phyloP scores from a whole-genome alignment of 1,140 invertebrate species.

The Odontomachus brunneus region DNA sequence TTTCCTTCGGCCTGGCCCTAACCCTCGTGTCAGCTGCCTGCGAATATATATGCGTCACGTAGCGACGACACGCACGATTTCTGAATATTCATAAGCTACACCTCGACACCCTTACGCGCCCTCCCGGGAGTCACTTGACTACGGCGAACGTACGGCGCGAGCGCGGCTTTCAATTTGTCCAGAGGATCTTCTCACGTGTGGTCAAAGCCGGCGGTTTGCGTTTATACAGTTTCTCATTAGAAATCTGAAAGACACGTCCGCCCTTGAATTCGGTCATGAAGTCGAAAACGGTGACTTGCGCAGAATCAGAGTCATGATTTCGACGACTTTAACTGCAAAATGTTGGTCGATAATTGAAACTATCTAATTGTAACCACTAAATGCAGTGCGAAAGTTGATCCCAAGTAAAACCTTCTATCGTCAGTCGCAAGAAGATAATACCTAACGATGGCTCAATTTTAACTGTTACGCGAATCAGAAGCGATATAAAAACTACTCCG shows the following conservation, averaged over 20 bases:
- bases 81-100: conserved; percentile 77
- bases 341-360: background rate
- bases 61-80: conserved; percentile 71
- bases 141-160: background rate
- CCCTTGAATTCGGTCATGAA: background rate
- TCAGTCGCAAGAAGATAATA: too few relatives aligned
- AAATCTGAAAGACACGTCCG: background rate
- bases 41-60: conserved; percentile 71
- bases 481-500: too few relatives aligned
- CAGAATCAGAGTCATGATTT: background rate
- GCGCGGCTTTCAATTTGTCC: conserved; percentile 66
- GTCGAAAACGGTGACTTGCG: background rate
- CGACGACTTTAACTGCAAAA: background rate
- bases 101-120: conserved; percentile 44
- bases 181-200: conserved; percentile 16
- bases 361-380: too few relatives aligned
- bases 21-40: conserved; percentile 56
- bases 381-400: too few relatives aligned
- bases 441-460: too few relatives aligned
- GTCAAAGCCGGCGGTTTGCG: background rate
- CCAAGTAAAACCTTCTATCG: too few relatives aligned
- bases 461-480: too few relatives aligned
- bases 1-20: conserved; percentile 11
- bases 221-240: background rate
- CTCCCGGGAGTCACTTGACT: conserved; percentile 49